These are phyloP conservation scores for Macrocentrus cingulum DNA, from an alignment of 1,140 invertebrate genomes.

Conservation along the genomic window DNA sequence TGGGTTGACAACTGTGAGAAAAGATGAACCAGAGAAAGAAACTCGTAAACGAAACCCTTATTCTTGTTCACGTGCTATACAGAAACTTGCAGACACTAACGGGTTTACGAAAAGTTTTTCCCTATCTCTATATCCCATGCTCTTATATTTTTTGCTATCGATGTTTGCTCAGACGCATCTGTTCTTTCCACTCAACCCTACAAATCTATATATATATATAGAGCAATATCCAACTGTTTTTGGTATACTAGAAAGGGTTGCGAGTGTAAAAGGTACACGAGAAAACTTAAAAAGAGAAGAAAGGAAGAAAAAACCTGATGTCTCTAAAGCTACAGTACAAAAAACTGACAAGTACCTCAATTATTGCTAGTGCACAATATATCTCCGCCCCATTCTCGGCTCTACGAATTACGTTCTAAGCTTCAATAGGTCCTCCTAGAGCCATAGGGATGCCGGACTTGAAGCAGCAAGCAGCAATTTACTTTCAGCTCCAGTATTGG, in stretches of 20 bases:
- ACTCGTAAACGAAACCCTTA: slow-evolving; percentile 17
- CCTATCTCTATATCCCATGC: neutral
- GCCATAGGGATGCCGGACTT: neutral
- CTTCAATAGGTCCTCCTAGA: neutral
- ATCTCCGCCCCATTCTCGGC: neutral
- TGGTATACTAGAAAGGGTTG: no score
- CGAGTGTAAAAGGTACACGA: no score
- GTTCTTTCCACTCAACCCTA: neutral
- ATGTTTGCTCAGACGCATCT: slow-evolving; percentile 5
- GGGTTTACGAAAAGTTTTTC: slow-evolving; percentile 18
- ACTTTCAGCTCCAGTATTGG: neutral
- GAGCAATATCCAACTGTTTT: no score
- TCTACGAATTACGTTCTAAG: neutral
- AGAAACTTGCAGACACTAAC: slow-evolving; percentile 17
- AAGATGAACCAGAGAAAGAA: slow-evolving; percentile 2
- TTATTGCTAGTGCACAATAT: neutral
- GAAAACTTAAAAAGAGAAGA: no score
- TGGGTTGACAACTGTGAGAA: neutral
- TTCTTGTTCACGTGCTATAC: slow-evolving; percentile 8
- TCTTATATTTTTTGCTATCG: slow-evolving; percentile 1
- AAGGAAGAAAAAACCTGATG: no score
- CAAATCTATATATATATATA: no score
- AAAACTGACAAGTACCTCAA: neutral
- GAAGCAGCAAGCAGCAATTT: neutral
- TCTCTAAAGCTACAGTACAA: no score